Conservation (phyloP, 1,140 invertebrate genomes). For the Nephotettix cincticeps region DNA sequence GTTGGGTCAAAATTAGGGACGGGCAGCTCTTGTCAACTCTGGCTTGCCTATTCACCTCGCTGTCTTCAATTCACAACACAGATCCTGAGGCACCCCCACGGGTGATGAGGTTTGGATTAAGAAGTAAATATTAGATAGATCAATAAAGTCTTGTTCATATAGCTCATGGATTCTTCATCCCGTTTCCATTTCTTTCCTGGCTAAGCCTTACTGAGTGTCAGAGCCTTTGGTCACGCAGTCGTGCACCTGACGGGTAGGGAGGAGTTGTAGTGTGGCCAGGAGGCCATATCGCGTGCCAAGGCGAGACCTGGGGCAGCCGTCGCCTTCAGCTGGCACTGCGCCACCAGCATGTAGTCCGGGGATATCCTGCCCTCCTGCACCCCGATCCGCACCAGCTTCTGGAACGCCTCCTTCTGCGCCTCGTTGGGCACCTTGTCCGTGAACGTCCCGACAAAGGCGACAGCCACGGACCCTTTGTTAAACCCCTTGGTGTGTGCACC, state of each 20-base stretch:
- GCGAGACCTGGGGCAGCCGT: conserved; percentile 69
- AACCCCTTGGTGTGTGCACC: conserved; percentile 67
- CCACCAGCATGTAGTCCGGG: conserved; percentile 62
- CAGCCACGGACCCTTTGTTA: conserved; percentile 64
- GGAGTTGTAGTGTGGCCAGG: not conserved
- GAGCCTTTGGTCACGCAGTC: no score
- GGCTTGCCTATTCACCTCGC: no score
- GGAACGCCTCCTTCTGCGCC: not conserved
- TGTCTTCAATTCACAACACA: no score
- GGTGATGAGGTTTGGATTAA: no score
- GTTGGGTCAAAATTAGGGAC: no score
- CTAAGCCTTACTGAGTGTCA: no score
- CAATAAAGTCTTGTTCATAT: no score
- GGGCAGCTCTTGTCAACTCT: no score
- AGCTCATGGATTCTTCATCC: no score
- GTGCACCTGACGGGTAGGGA: not conserved
- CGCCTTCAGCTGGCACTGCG: conserved; percentile 63
- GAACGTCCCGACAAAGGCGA: conserved; percentile 60
- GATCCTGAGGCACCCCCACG: no score
- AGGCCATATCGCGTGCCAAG: conserved; percentile 52
- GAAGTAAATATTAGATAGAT: no score
- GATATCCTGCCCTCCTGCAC: conserved; percentile 50
- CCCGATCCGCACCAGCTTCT: conserved; percentile 46
- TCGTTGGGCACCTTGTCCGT: conserved; percentile 8
- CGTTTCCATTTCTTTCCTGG: no score